phyloP scores from a whole-genome alignment of 2,888 invertebrate genomes.

The Marasmarcha lunaedactyla region DNA sequence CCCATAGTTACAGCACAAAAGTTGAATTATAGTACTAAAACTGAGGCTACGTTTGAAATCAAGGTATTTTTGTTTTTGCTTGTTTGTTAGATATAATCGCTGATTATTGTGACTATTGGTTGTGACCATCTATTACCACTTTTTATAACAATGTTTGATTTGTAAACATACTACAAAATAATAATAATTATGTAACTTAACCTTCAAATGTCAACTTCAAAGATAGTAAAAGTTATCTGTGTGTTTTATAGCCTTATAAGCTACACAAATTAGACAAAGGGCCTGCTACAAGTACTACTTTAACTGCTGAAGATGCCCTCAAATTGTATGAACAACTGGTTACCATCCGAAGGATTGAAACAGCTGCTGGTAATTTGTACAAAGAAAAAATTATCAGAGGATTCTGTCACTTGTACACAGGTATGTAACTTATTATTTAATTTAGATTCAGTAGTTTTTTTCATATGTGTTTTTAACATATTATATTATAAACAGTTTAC shows the following conservation, averaged over 20 bases:
- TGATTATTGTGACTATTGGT: no score
- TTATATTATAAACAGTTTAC: neutral
- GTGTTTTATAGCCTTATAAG: conserved; percentile 80
- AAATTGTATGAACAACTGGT: conserved; percentile 84
- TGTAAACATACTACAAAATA: no score
- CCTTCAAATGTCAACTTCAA: neutral
- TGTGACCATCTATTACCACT: no score
- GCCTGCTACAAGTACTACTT: conserved; percentile 78
- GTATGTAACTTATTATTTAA: no score
- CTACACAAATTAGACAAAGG: conserved; percentile 91
- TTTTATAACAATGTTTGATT: no score
- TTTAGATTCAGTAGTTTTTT: no score
- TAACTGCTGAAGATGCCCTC: conserved; percentile 88
- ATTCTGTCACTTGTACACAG: conserved; percentile 98
- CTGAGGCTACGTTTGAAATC: conserved; percentile 73
- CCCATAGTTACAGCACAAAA: conserved; percentile 43
- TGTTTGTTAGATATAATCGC: conserved; percentile 1
- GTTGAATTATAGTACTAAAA: conserved; percentile 68
- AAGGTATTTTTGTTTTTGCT: conserved; percentile 55
- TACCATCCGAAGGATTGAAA: conserved; percentile 92
- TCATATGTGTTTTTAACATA: conserved; percentile 9
- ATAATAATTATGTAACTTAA: neutral
- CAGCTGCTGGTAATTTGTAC: conserved; percentile 93
- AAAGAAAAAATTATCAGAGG: conserved; percentile 96
- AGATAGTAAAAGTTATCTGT: neutral